Percentiles rank a stretch among this genome's conserved stretches.
phyloP scores from a whole-genome alignment of 2,797 vertebrate genomes.

The Macropodus opercularis region DNA sequence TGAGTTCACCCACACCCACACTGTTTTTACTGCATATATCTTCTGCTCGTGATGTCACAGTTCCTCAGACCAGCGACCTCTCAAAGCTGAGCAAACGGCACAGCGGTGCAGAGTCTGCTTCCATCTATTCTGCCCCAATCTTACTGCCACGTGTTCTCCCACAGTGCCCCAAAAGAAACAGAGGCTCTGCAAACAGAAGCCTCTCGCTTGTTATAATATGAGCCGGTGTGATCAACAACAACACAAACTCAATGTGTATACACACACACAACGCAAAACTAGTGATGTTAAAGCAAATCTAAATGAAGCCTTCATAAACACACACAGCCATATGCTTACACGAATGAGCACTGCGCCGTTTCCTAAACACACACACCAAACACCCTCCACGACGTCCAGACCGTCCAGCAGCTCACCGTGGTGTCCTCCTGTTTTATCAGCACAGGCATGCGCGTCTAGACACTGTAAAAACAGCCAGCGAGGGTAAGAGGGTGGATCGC shows the following conservation, averaged over 20 bases:
- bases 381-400: slow-evolving; percentile 48
- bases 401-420: slow-evolving; percentile 53
- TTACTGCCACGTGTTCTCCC: slow-evolving; percentile 63
- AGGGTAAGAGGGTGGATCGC: slow-evolving; percentile 50
- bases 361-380: slow-evolving; percentile 8
- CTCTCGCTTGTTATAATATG: slow-evolving; percentile 17
- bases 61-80: slow-evolving; percentile 49
- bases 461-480: slow-evolving; percentile 74
- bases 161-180: slow-evolving; percentile 2
- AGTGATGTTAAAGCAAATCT: slow-evolving; percentile 6
- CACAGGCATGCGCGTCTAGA: slow-evolving; percentile 77
- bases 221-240: slow-evolving; percentile 16
- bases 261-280: slow-evolving; percentile 3
- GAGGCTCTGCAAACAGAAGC: slow-evolving; percentile 8
- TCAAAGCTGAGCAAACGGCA: slow-evolving; percentile 78
- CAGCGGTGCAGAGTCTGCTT: slow-evolving; percentile 47
- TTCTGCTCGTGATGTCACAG: slow-evolving; percentile 65
- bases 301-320: slow-evolving; percentile 13
- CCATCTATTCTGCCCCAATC: slow-evolving; percentile 45
- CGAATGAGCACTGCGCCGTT: background rate
- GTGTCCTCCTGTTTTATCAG: slow-evolving; percentile 66
- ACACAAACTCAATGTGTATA: background rate
- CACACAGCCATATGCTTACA: background rate
- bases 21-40: slow-evolving; percentile 30
- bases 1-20: slow-evolving; percentile 30